Evolutionary conservation across 1,140 invertebrate genomes (phyloP), one percentile per base, ranked within the genome.

Genomic region (Lucilia sericata): DNA sequence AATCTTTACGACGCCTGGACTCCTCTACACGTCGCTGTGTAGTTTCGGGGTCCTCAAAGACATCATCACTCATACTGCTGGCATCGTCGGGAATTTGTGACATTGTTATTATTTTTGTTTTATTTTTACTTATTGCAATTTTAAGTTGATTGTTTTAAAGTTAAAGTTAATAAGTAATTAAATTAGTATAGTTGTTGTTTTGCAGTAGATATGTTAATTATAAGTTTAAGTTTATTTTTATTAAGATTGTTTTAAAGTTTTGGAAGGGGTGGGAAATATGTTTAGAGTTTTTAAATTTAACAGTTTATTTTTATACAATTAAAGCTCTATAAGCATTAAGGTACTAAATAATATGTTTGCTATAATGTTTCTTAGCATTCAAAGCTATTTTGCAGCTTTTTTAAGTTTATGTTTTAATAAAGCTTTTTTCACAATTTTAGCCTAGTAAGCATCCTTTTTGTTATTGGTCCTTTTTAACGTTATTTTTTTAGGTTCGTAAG

Each of bases 61-160:
- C 96, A 88, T 96, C 95, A 88, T 96, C 95, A 87, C 94, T 95
- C 93, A 96, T 95, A 86, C 93, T 95, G 89, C 95, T 95, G 34
- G 89, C 87, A 84, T 91, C 89, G 49, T 90, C 89, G 34, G 86
- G 88, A 82, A 85, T 85, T 49, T 85, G 47, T 13, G 84, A 85
- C 84, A 85, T 85, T 42, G 42, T 55, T n/a, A 12, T 5, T 36
- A 7, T 19, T 19, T 36, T 49, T 80, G 7, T 2, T 30, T 30
- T 30, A 2, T 30, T 30, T 2, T 30, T 19, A 25, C 12, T 12
- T 17, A 36, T 36, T 13, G 51, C 51, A 13, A 4, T 74, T n/a
- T 34, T 74, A 21, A 75, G 36, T 47, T 83, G 42, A 34, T 55
- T 65, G 47, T 80, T 80, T 49, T 80, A 55, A 14, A 36, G 74